Conservation (phyloP, 2,797 vertebrate genomes). For the Eutrigla gurnardus region DNA sequence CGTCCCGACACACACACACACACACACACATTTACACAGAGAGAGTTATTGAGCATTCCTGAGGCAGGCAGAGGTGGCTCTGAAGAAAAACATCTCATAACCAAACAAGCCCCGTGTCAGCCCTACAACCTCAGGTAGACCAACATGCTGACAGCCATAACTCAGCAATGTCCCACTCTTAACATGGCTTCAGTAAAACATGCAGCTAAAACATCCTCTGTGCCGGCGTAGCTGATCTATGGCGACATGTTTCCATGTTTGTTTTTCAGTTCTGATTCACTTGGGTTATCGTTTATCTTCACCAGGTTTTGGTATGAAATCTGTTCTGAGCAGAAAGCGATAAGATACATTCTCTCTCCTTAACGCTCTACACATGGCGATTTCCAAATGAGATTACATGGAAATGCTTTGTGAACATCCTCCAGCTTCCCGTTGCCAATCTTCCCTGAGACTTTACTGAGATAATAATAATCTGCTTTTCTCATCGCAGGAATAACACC, state of each 20-base stretch:
- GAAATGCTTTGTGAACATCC: slow-evolving; percentile 50
- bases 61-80: slow-evolving; percentile 21
- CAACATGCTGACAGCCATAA: slow-evolving; percentile 46
- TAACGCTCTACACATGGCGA: slow-evolving; percentile 21
- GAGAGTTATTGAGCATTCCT: slow-evolving; percentile 52
- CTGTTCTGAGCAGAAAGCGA: slow-evolving; percentile 41
- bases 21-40: slow-evolving; percentile 6
- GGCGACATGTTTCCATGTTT: slow-evolving; percentile 31
- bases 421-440: slow-evolving; percentile 46
- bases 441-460: slow-evolving; percentile 9
- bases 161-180: slow-evolving; percentile 39
- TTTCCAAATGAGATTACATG: slow-evolving; percentile 58
- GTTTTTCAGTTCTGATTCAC: slow-evolving; percentile 23
- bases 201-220: slow-evolving; percentile 29
- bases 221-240: slow-evolving; percentile 16
- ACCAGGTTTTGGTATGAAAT: slow-evolving; percentile 20
- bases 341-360: slow-evolving; percentile 39
- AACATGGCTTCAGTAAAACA: slow-evolving; percentile 29
- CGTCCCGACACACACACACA: slow-evolving; percentile 19
- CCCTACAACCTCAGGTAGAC: slow-evolving; percentile 44
- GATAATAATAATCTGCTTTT: slow-evolving; percentile 52
- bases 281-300: slow-evolving; percentile 32
- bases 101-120: slow-evolving; percentile 39
- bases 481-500: slow-evolving; percentile 43
- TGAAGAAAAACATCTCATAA: slow-evolving; percentile 48